Evolutionary conservation across 2,113 vertebrate genomes (phyloP).

Genomic region (Zosterops hypoxanthus): DNA sequence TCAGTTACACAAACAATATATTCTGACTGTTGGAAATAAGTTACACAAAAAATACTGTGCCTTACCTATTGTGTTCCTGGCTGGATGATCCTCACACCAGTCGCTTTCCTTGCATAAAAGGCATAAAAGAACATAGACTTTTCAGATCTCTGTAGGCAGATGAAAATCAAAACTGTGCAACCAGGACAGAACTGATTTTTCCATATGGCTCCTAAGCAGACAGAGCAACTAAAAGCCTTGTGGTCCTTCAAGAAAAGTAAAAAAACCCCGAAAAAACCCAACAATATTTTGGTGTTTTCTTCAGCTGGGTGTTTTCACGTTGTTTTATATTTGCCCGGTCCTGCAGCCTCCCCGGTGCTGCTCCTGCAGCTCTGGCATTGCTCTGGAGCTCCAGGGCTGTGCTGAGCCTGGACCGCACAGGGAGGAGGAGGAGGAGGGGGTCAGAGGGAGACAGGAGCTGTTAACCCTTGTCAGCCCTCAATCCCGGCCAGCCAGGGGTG

Average conservation of each 20-base stretch:
- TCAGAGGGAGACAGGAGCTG: slow-evolving; percentile 37
- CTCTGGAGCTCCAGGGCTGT: background rate
- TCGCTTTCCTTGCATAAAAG: background rate
- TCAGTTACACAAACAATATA: background rate
- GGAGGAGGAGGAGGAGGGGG: slow-evolving; percentile 51
- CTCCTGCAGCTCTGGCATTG: background rate
- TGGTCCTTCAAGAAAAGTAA: background rate
- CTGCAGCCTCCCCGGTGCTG: background rate
- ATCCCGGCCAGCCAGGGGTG: background rate
- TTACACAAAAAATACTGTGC: background rate
- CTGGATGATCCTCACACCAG: background rate
- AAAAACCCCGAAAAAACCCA: too few species aligned
- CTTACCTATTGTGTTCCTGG: slow-evolving; percentile 52
- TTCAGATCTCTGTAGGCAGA: slow-evolving; percentile 40
- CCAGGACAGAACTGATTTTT: slow-evolving; percentile 37
- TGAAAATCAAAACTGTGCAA: slow-evolving; percentile 44
- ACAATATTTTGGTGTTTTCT: background rate
- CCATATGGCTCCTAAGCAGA: slow-evolving; percentile 43
- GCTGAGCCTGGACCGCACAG: background rate
- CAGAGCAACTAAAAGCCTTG: background rate
- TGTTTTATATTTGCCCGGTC: background rate
- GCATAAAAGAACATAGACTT: background rate
- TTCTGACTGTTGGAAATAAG: background rate
- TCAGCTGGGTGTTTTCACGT: background rate
- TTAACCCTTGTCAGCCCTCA: slow-evolving; percentile 66